phyloP scores from a whole-genome alignment of 2,888 invertebrate genomes.

The Thyatira batis region DNA sequence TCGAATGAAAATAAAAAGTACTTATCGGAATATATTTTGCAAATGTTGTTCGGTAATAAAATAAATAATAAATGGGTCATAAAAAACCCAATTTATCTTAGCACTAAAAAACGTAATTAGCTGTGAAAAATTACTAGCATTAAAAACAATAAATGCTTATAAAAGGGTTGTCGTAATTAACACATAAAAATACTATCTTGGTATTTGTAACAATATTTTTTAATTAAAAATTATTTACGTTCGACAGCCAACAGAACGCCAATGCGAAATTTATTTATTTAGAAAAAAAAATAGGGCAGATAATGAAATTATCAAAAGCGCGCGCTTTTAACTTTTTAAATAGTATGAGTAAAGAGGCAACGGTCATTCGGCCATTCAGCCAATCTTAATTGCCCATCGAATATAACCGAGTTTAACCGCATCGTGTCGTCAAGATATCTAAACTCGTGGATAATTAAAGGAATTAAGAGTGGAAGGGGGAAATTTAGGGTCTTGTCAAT shows the following conservation, averaged over 20 bases:
- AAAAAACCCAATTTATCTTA: constrained; percentile 9
- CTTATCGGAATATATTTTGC: not conserved
- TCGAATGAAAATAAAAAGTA: no score
- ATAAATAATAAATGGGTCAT: constrained; percentile 8
- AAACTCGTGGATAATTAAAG: constrained; percentile 52
- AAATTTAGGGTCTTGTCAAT: constrained; percentile 70
- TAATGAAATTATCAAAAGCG: not conserved
- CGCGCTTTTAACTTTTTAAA: constrained; percentile 16
- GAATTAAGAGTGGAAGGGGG: constrained; percentile 43
- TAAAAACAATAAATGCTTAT: constrained; percentile 4
- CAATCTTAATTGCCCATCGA: constrained; percentile 39
- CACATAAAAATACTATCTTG: not conserved
- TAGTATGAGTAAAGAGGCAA: constrained; percentile 5
- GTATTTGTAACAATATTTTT: not conserved
- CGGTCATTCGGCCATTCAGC: constrained; percentile 27
- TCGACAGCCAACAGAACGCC: not conserved
- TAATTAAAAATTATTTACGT: not conserved
- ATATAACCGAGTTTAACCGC: constrained; percentile 17
- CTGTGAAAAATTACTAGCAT: constrained; percentile 16
- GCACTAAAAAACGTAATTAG: constrained; percentile 15
- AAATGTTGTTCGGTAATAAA: not conserved
- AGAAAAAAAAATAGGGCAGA: not conserved
- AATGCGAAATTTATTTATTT: not conserved
- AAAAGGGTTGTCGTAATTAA: not conserved
- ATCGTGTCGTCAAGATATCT: constrained; percentile 38